These are phyloP conservation scores for Butorides virescens DNA, from an alignment of 2,113 vertebrate genomes.

Conservation along the genomic window DNA sequence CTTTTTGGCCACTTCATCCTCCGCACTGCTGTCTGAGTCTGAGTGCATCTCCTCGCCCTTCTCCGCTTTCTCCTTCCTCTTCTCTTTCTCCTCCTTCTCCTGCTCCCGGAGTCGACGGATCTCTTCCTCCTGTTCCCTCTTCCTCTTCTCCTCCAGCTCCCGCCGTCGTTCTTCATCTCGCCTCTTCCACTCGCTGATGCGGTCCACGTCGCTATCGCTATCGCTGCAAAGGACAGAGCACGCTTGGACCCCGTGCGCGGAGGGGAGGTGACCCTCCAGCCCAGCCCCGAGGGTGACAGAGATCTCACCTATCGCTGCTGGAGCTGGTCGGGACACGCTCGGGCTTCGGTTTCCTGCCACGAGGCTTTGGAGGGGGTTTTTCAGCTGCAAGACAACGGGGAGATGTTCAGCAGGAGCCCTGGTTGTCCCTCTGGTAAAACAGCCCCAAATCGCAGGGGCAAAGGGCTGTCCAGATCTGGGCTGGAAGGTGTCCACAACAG, in stretches of 20 bases:
- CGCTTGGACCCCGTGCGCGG: not conserved
- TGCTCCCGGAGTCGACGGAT: constrained; percentile 87
- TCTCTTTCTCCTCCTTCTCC: constrained; percentile 91
- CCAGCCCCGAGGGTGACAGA: accelerated
- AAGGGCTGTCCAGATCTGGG: not conserved
- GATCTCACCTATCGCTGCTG: constrained; percentile 88
- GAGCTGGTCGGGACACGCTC: constrained; percentile 82
- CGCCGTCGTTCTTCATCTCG: constrained; percentile 87
- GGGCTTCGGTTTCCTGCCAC: constrained; percentile 83
- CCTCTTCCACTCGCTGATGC: constrained; percentile 96
- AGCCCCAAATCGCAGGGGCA: accelerated
- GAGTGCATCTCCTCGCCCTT: constrained; percentile 58
- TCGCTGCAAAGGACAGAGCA: not conserved
- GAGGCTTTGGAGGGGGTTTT: constrained; percentile 88
- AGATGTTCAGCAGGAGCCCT: not conserved
- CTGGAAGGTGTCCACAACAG: not conserved
- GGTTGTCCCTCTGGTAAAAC: not conserved
- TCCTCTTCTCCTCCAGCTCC: constrained; percentile 92
- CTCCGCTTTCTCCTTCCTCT: constrained; percentile 85
- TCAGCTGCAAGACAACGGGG: constrained; percentile 57
- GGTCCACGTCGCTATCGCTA: constrained; percentile 89
- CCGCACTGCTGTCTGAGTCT: constrained; percentile 79
- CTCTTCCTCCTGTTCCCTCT: constrained; percentile 92
- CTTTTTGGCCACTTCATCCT: constrained; percentile 82
- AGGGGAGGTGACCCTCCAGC: not conserved